Evolutionary conservation across 2,113 vertebrate species (phyloP), one percentile per base, ranked within the genome.

Genomic region (Strix uralensis): DNA sequence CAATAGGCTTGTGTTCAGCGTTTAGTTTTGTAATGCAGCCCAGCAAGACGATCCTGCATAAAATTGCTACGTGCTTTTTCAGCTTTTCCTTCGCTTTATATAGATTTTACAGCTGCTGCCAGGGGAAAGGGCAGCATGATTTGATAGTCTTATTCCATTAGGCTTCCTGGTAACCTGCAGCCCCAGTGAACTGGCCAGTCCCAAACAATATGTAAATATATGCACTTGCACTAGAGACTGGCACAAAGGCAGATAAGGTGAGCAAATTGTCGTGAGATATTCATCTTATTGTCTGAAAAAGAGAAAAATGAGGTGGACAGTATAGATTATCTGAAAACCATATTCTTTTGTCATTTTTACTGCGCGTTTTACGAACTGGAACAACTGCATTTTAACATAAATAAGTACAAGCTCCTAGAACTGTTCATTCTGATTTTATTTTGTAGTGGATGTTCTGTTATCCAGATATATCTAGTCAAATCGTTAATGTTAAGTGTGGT

Each of bases 1-100:
- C 26, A 30, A 2, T 4, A 26, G 10, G 23, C 9, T 44, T 1
- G 20, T 20, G 13, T 61, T 42, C 30, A 32, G 46, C 1, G 2
- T 90, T 66, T 40, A 10, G 13, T 90, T 77, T 4, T n/a, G 52
- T n/a, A 10, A 7, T 5, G 13, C 18, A 32, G 36, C 55, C 46
- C 14, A 47, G 26, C 10, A 5, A 27, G 29, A 5, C 10, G 46
- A 18, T 49, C 58, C 54, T 46, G 36, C 16, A 5, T 32, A 11
- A 54, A 65, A 36, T 23, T 20, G 7, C 49, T 40, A 1, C 0
- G 3, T 42, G 10, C 32, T 29, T 63, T 51, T 69, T 69, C 51
- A 8, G 26, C 4, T n/a, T 72, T 38, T 85, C 15, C 11, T 74
- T 49, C 34, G 42, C 13, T 5, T 71, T n/a, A 2, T 15, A 2